Base-by-base conservation (phyloP, 1,140 invertebrate species). In the Drosophila trapezifrons region DNA sequence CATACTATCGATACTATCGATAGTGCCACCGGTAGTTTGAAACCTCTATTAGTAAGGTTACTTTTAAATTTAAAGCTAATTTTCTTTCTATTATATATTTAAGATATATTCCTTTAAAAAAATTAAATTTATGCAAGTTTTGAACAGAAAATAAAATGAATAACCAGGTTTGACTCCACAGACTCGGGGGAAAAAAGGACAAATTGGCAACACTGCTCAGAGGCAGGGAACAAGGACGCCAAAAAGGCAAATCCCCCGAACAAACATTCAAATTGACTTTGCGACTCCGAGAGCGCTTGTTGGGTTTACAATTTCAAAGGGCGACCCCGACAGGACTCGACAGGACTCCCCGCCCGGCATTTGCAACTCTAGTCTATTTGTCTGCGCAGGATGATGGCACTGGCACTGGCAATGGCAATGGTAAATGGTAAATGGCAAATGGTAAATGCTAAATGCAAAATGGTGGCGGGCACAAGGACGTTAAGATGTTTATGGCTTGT, bases 401-500 rank as follows among this genome's bases (percentile, higher is more conserved):
- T 29, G 27, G 27, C 27, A 1, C 6, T 29, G 49, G 49, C 32
- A 42, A n/a, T 40, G n/a, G 29, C n/a, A 29, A 37, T 27, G 29
- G 57, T 2, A 13, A 62, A 32, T 32, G 42, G 20, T n/a, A 9
- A 29, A 18, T 15, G 43, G n/a, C 18, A 17, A 18, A 46, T 8
- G 25, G 22, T 9, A 20, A 38, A 62, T 38, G 40, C 35, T 46
- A 37, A 20, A 51, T 46, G 45, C 46, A 20, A 37, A 54, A 47
- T 27, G 51, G 38, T 58, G 22, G 47, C 46, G 59, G 51, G 67
- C 45, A 75, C 84, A 82, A 71, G 67, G 78, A 87, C 84, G 85
- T 87, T 86, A 89, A 89, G 84, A 89, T 89, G 84, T 89, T 89
- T 89, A 89, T 89, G 84, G 80, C 84, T 89, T 89, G 84, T 89